phyloP scores from a whole-genome alignment of 2,888 invertebrate genomes.

The Sinohyriopsis cumingii region DNA sequence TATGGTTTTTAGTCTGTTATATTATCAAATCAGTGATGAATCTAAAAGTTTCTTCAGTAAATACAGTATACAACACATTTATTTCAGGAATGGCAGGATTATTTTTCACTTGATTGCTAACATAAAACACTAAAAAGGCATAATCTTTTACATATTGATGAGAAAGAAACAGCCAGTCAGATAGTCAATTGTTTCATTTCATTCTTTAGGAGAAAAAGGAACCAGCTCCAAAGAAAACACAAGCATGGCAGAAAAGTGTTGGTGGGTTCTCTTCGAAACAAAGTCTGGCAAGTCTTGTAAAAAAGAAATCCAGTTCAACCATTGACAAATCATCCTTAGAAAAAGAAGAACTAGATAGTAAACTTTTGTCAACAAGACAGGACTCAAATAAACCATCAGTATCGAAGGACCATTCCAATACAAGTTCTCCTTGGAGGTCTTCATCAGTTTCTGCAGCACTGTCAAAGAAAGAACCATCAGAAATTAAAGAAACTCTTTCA shows the following conservation, averaged over 20 bases:
- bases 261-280: conserved; percentile 50
- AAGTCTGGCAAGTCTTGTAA: conserved; percentile 50
- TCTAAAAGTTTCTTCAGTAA: no score
- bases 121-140: no score
- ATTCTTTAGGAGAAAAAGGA: conserved; percentile 20
- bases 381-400: not conserved
- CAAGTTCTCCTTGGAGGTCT: not conserved
- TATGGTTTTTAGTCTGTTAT: no score
- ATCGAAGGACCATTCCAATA: not conserved
- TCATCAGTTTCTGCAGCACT: not conserved
- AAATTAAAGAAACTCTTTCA: no score
- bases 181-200: not conserved
- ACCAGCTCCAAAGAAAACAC: conserved; percentile 29
- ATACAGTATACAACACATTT: no score
- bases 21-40: no score
- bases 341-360: not conserved
- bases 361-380: not conserved
- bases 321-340: not conserved
- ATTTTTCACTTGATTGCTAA: no score
- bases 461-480: no score
- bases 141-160: not conserved
- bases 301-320: conserved; percentile 33
- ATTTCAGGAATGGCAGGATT: no score
- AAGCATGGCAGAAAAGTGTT: conserved; percentile 57
- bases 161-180: not conserved